Evolutionary conservation across 2,797 vertebrate species (phyloP), one percentile per base, ranked within the genome.

Genomic region (Decapterus maruadsi): DNA sequence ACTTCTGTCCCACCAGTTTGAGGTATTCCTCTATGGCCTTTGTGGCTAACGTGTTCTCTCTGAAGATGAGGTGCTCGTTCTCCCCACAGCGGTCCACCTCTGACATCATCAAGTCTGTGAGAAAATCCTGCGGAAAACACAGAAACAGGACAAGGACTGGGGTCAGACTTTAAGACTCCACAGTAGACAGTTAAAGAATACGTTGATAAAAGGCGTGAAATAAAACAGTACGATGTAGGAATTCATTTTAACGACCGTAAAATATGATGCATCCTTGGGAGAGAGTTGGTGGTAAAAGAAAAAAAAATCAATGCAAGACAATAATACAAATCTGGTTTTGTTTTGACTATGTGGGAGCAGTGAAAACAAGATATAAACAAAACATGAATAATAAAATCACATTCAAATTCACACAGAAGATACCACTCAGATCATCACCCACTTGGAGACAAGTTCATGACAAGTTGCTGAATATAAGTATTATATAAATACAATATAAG

Each of bases 1-100:
- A 99, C 93, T 99, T 99, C 95, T 99, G 98, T 58, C 98, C 98
- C 91, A 99, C 98, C 87, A 99, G 94, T 92, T 99, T 99, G 89
- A 99, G 97, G 94, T 99, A 99, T 72, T 99, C 98, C 91, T 99
- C 98, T 0, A 99, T 99, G 68, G 98, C 98, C 94, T 99, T 99
- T 40, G 98, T 99, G 77, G 97, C 98, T 43, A 99, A 89, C 0
- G 98, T 99, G 91, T 99, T 99, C 93, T 99, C 98, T 86, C 98
- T 95, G 94, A 99, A 99, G 91, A 99, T 99, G 86, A 99, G 97
- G 91, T 99, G 98, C 92, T 99, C 98, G 2, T 99, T 99, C 89
- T 99, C 98, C 38, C 98, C 98, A 9, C 98, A 99, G 87, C 98
- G 96, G 91, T 99, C 98, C 81, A 99, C 98, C 94, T 99, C 98